A percentile compares a stretch with the other conserved stretches of the same genome.
Conservation (phyloP, 2,888 invertebrate species). For the Subacronicta megacephala region DNA sequence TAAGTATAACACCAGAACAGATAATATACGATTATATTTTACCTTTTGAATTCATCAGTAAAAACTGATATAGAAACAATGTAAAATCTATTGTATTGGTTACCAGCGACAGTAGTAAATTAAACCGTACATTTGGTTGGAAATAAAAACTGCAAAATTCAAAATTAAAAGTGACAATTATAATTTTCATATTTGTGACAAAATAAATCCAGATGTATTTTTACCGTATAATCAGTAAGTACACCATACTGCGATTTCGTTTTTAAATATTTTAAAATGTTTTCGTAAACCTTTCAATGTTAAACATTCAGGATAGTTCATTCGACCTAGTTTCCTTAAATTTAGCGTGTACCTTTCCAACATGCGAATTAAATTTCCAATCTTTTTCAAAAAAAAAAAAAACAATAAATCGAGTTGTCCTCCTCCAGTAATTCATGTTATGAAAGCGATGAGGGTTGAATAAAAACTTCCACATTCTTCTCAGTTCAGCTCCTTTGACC, state of each 20-base stretch:
- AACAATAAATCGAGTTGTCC: slow-evolving; percentile 48
- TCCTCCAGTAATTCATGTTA: slow-evolving; percentile 65
- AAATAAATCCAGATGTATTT: neutral
- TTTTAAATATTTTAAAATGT: neutral
- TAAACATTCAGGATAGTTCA: neutral
- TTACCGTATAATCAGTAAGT: neutral
- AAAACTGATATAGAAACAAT: too few species aligned
- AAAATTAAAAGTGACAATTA: too few species aligned
- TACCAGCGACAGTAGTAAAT: too few species aligned
- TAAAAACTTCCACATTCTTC: slow-evolving; percentile 71
- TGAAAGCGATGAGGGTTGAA: slow-evolving; percentile 68
- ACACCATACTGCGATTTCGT: neutral
- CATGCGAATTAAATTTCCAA: slow-evolving; percentile 4
- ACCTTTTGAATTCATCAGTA: too few species aligned
- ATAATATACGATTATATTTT: too few species aligned
- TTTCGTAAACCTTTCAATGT: neutral
- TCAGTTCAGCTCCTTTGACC: slow-evolving; percentile 72
- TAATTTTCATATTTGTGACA: neutral
- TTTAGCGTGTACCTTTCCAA: neutral
- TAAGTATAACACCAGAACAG: too few species aligned
- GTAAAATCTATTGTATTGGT: too few species aligned
- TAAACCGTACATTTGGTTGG: too few species aligned
- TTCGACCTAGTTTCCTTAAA: neutral
- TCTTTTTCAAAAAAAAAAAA: slow-evolving; percentile 40
- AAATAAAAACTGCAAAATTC: too few species aligned